Percentiles rank a stretch among this genome's conserved stretches.
Conservation (phyloP, 2,888 invertebrate species). For the Alviniconcha strummeri region DNA sequence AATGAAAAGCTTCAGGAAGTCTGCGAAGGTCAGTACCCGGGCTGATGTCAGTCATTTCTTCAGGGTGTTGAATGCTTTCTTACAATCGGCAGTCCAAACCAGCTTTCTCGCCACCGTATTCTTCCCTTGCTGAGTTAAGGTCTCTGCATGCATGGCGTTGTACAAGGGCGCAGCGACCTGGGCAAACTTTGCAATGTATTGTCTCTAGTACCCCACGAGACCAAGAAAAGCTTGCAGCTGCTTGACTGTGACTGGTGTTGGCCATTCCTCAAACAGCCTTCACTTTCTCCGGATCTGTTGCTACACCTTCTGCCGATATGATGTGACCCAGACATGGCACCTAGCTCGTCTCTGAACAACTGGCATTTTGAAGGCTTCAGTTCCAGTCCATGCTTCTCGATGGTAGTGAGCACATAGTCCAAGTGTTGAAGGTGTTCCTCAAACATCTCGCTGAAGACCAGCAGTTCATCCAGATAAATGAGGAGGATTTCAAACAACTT, state of each 20-base stretch:
- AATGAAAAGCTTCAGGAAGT: conserved; percentile 42
- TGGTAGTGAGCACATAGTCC: too few species aligned
- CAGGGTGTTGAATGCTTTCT: conserved; percentile 38
- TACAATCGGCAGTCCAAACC: conserved; percentile 30
- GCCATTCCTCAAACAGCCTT: too few species aligned
- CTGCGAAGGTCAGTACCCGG: conserved; percentile 47
- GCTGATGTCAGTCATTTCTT: conserved; percentile 38
- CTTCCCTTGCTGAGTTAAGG: too few species aligned
- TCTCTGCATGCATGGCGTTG: neutral
- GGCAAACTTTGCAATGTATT: neutral
- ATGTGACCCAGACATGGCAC: too few species aligned
- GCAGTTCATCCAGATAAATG: neutral
- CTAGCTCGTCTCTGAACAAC: too few species aligned
- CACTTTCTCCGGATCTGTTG: too few species aligned
- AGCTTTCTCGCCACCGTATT: neutral
- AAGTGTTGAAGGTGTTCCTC: too few species aligned
- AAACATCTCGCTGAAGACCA: neutral
- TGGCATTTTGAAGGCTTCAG: too few species aligned
- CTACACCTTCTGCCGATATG: too few species aligned
- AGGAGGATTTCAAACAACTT: conserved; percentile 4
- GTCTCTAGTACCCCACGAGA: conserved; percentile 12
- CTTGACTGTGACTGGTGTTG: too few species aligned
- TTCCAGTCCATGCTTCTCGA: too few species aligned
- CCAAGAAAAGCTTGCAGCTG: too few species aligned
- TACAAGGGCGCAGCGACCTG: conserved; percentile 16